phyloP scores from a whole-genome alignment of 2,113 vertebrate genomes.

The Corythornis madagascariensis region DNA sequence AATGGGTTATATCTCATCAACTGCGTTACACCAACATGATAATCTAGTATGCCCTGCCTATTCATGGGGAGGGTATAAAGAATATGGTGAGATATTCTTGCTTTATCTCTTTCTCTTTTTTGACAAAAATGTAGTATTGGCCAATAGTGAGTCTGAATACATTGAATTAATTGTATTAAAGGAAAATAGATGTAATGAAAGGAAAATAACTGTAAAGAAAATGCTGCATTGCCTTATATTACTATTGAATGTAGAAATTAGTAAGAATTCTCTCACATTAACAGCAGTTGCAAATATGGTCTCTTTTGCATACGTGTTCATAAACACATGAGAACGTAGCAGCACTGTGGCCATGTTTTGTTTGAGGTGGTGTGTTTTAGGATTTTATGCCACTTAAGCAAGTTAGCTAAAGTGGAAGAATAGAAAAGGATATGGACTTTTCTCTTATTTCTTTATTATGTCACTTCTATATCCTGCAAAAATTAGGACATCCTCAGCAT shows the following conservation, averaged over 20 bases:
- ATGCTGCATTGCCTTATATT: neutral
- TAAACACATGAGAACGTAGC: neutral
- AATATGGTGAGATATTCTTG: neutral
- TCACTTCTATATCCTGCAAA: neutral
- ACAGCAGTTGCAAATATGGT: neutral
- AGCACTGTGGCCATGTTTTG: neutral
- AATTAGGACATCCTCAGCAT: neutral
- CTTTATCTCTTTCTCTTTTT: neutral
- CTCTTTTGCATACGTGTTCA: neutral
- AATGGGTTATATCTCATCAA: neutral
- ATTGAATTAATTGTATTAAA: neutral
- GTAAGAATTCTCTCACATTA: neutral
- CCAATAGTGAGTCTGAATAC: neutral
- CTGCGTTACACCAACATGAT: neutral
- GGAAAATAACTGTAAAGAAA: neutral
- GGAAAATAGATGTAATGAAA: neutral
- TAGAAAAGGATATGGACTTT: neutral
- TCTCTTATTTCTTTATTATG: neutral
- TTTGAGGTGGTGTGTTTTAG: neutral
- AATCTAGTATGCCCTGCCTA: neutral
- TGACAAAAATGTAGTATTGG: neutral
- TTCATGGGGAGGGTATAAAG: neutral
- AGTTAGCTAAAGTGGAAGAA: neutral
- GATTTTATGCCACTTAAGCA: neutral
- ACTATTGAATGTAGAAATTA: neutral